These are phyloP conservation scores for Staurois parvus DNA, from an alignment of 2,797 vertebrate species.

Conservation along the genomic window DNA sequence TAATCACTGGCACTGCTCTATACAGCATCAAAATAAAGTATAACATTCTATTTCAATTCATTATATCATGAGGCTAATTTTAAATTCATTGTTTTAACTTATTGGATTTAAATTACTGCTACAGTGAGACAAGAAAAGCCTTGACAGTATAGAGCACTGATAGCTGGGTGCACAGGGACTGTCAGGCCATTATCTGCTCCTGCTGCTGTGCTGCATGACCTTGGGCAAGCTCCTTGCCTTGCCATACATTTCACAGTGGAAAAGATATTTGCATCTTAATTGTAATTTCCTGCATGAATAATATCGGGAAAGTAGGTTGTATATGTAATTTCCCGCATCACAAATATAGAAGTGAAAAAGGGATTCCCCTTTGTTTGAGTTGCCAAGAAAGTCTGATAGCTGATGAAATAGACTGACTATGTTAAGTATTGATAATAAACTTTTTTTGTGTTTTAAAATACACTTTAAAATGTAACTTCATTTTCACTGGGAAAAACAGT, in stretches of 20 bases:
- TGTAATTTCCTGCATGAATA: conserved; percentile 42
- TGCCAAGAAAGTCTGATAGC: not conserved
- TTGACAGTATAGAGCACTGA: conserved; percentile 3
- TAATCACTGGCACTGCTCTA: too few relatives aligned
- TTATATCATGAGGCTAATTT: too few relatives aligned
- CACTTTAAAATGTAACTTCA: too few relatives aligned
- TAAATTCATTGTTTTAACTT: too few relatives aligned
- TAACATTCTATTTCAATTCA: too few relatives aligned
- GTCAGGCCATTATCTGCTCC: conserved; percentile 10
- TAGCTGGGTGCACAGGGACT: not conserved
- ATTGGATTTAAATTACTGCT: not conserved
- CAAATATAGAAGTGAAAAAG: conserved; percentile 9
- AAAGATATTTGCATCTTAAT: conserved; percentile 52
- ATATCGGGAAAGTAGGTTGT: conserved; percentile 10
- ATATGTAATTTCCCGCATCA: conserved; percentile 24
- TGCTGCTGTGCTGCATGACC: conserved; percentile 37
- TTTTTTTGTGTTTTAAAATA: too few relatives aligned
- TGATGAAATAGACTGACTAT: not conserved
- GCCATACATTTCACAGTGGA: conserved; percentile 32
- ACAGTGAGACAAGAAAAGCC: not conserved
- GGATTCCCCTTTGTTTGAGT: not conserved
- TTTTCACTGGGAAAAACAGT: too few relatives aligned
- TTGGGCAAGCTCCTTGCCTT: conserved; percentile 38
- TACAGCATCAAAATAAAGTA: too few relatives aligned
- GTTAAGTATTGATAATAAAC: too few relatives aligned